phyloP scores from a whole-genome alignment of 2,888 invertebrate genomes.

The Drosophila longiperda region DNA sequence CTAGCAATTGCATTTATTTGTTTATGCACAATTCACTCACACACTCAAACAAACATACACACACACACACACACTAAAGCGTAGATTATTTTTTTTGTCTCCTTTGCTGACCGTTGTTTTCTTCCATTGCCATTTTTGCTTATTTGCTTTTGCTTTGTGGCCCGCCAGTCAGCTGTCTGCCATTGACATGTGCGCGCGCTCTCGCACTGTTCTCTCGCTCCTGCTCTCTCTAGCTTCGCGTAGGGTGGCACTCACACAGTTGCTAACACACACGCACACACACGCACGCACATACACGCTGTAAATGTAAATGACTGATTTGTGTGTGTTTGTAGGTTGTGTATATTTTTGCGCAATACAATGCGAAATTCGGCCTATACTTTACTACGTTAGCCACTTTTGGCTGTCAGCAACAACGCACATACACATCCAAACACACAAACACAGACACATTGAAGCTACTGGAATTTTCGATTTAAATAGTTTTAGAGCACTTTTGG shows the following conservation, averaged over 20 bases:
- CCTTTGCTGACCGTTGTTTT: constrained; percentile 27
- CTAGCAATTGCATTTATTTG: constrained; percentile 1
- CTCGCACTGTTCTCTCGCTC: constrained; percentile 37
- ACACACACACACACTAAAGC: not conserved
- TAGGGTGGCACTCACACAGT: constrained; percentile 43
- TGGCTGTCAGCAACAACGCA: constrained; percentile 23
- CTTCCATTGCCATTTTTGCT: constrained; percentile 19
- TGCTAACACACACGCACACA: constrained; percentile 14
- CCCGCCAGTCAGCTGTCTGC: constrained; percentile 74
- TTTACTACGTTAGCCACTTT: constrained; percentile 45
- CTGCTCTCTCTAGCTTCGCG: constrained; percentile 9
- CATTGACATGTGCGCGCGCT: constrained; percentile 73
- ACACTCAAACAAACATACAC: not conserved
- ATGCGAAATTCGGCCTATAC: constrained; percentile 51
- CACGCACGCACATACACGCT: constrained; percentile 34
- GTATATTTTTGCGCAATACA: constrained; percentile 53
- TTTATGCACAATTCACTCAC: constrained; percentile 34
- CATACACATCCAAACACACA: not conserved
- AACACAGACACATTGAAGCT: not conserved
- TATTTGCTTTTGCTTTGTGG: constrained; percentile 35
- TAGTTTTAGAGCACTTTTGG: constrained; percentile 23
- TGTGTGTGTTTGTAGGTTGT: constrained; percentile 39
- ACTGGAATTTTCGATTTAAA: constrained; percentile 3
- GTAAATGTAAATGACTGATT: constrained; percentile 58
- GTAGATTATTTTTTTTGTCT: constrained; percentile 26